phyloP scores from a whole-genome alignment of 2,888 invertebrate species.

The Drosophila neotestacea region DNA sequence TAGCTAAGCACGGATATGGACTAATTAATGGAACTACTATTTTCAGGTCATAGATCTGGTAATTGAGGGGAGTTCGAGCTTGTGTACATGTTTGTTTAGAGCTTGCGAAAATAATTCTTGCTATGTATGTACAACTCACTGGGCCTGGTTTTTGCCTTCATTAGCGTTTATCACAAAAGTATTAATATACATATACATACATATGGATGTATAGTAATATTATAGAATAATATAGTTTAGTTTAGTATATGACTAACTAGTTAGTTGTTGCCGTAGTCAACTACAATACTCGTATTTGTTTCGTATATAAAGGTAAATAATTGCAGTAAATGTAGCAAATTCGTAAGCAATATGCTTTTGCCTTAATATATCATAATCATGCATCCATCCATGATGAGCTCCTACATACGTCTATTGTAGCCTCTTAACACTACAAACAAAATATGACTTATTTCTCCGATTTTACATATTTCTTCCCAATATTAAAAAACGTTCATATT shows the following conservation, averaged over 20 bases:
- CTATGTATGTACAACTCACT: slow-evolving; percentile 65
- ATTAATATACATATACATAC: slow-evolving; percentile 56
- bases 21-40: background rate
- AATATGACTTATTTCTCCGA: background rate
- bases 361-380: slow-evolving; percentile 46
- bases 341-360: slow-evolving; percentile 79
- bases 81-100: slow-evolving; percentile 1
- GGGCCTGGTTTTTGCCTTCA: slow-evolving; percentile 46
- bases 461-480: background rate
- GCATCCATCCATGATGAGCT: slow-evolving; percentile 24
- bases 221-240: slow-evolving; percentile 28
- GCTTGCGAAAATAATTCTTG: slow-evolving; percentile 19
- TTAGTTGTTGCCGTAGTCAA: slow-evolving; percentile 37
- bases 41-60: background rate
- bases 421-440: background rate
- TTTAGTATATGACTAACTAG: slow-evolving; percentile 32
- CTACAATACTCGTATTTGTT: slow-evolving; percentile 34
- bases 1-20: background rate
- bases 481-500: background rate
- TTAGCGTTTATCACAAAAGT: slow-evolving; percentile 75
- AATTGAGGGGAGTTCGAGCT: background rate
- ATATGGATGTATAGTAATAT: slow-evolving; percentile 24
- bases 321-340: slow-evolving; percentile 80
- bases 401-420: slow-evolving; percentile 6
- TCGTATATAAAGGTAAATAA: slow-evolving; percentile 69